Evolutionary conservation across 92 coral and sea anemone genomes (phyloP).

Genomic region (Porites divaricata): DNA sequence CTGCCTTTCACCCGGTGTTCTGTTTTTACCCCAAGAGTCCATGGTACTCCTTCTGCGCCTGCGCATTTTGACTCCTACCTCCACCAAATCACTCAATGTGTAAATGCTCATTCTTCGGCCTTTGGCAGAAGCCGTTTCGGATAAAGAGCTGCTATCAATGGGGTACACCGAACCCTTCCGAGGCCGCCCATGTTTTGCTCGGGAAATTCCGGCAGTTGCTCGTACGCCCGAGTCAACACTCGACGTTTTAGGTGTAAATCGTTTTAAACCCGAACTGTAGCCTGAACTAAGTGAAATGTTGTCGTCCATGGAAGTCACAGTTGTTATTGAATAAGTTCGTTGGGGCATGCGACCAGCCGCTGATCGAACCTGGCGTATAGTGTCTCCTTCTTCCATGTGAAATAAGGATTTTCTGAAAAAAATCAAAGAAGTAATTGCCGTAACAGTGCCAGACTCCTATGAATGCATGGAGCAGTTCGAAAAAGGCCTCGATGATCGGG

Average conservation of each 20-base stretch:
- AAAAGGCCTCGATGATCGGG: not conserved
- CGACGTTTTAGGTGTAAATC: slow-evolving; percentile 55
- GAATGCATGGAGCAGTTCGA: not conserved
- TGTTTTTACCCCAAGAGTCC: slow-evolving; percentile 81
- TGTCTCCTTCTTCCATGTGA: slow-evolving; percentile 21
- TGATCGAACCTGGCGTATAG: slow-evolving; percentile 53
- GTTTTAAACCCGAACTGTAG: slow-evolving; percentile 35
- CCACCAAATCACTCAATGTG: slow-evolving; percentile 73
- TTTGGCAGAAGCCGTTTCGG: slow-evolving; percentile 39
- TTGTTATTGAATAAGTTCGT: slow-evolving; percentile 66
- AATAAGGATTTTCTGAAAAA: not conserved
- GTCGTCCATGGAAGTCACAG: slow-evolving; percentile 71
- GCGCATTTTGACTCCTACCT: slow-evolving; percentile 74
- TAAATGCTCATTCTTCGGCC: slow-evolving; percentile 76
- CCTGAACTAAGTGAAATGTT: slow-evolving; percentile 71
- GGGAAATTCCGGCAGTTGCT: slow-evolving; percentile 78
- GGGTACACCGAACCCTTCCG: slow-evolving; percentile 51
- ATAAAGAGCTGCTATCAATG: slow-evolving; percentile 32
- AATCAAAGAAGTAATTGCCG: not conserved
- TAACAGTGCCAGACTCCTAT: not conserved
- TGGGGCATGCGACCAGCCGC: slow-evolving; percentile 64
- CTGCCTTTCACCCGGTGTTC: slow-evolving; percentile 65
- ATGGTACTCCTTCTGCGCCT: slow-evolving; percentile 76
- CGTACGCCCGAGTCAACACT: slow-evolving; percentile 68
- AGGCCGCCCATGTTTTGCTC: slow-evolving; percentile 79